Percentiles rank a stretch among this genome's conserved stretches.
phyloP scores from a whole-genome alignment of 53 echinoderm and acorn worm species.

The Antedon mediterranea region DNA sequence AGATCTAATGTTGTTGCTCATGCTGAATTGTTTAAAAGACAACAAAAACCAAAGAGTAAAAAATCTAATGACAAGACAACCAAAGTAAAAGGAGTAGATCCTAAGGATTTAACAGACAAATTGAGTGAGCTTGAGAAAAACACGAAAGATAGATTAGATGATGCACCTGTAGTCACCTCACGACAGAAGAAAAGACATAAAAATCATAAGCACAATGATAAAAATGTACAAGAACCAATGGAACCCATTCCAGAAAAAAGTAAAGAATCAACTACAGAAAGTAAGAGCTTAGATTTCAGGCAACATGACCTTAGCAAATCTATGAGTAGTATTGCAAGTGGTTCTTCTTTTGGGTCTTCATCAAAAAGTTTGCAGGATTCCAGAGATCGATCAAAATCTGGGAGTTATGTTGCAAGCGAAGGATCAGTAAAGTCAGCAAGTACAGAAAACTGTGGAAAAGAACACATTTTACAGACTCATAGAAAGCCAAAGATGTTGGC shows the following conservation, averaged over 20 bases:
- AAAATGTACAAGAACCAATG: background rate
- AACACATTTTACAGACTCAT: background rate
- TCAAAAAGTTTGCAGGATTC: background rate
- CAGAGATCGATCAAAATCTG: background rate
- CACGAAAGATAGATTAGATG: constrained; percentile 4
- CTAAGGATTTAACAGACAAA: background rate
- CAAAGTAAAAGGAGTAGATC: background rate
- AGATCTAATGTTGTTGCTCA: constrained; percentile 3
- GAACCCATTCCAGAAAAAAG: background rate
- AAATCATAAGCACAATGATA: background rate
- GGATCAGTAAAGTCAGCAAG: background rate
- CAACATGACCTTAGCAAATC: background rate
- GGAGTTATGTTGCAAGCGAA: background rate
- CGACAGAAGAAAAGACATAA: background rate
- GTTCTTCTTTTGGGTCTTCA: background rate
- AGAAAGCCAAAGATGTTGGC: background rate
- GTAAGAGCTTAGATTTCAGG: background rate
- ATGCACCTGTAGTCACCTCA: background rate
- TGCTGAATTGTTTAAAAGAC: constrained; percentile 2
- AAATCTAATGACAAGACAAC: constrained; percentile 6
- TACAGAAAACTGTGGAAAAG: background rate
- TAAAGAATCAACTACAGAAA: background rate
- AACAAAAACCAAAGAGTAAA: background rate
- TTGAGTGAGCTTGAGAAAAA: background rate
- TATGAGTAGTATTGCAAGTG: background rate